Evolutionary conservation across 2,113 vertebrate species (phyloP).

Genomic region (Hemiprocne comata): DNA sequence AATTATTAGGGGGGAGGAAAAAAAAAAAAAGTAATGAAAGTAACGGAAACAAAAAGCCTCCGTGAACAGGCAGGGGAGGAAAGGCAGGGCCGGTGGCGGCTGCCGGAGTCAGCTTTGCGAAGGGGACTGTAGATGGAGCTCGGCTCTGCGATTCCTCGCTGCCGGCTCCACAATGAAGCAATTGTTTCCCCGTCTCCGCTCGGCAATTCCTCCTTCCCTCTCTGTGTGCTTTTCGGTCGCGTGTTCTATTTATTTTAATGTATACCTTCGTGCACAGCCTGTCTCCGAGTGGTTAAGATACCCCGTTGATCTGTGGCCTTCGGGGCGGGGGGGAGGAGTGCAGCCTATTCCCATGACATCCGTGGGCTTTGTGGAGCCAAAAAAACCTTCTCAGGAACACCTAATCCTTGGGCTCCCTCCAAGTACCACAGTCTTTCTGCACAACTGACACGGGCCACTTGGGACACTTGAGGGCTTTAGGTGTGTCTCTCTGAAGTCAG

Average conservation of each 20-base stretch:
- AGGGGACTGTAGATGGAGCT: slow-evolving; percentile 95
- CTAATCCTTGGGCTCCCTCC: slow-evolving; percentile 91
- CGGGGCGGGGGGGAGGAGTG: slow-evolving; percentile 67
- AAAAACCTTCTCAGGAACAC: slow-evolving; percentile 87
- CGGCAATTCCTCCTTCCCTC: slow-evolving; percentile 67
- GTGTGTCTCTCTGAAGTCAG: slow-evolving; percentile 90
- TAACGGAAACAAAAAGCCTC: background rate
- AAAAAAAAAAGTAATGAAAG: background rate
- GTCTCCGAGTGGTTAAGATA: slow-evolving; percentile 80
- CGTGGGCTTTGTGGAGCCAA: slow-evolving; percentile 78
- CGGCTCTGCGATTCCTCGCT: slow-evolving; percentile 83
- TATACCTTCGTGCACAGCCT: slow-evolving; percentile 80
- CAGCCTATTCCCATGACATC: slow-evolving; percentile 84
- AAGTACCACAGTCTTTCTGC: slow-evolving; percentile 83
- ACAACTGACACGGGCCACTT: slow-evolving; percentile 83
- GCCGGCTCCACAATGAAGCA: slow-evolving; percentile 79
- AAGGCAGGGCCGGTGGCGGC: background rate
- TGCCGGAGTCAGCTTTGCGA: slow-evolving; percentile 47
- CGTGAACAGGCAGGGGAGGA: background rate
- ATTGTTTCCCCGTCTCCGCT: slow-evolving; percentile 79
- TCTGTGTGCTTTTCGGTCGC: slow-evolving; percentile 71
- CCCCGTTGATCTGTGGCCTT: slow-evolving; percentile 80
- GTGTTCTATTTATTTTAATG: slow-evolving; percentile 86
- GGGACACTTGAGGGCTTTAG: slow-evolving; percentile 89
- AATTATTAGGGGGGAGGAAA: background rate